These are phyloP conservation scores for Etheostoma perlongum DNA, from an alignment of 2,797 vertebrate species.

Conservation along the genomic window DNA sequence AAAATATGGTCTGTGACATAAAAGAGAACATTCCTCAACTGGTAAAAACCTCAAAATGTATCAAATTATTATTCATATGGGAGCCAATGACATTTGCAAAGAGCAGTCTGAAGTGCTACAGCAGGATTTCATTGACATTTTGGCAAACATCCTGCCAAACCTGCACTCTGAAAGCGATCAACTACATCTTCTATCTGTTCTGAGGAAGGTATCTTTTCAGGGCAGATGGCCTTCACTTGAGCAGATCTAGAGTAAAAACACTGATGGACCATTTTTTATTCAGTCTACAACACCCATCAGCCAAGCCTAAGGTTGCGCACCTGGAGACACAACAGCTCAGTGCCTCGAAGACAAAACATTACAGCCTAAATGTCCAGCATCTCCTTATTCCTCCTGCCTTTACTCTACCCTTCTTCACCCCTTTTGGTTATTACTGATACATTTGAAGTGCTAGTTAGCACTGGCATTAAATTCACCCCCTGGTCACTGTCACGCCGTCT, in stretches of 20 bases:
- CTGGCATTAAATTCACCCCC: background rate
- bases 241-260: background rate
- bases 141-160: background rate
- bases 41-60: background rate
- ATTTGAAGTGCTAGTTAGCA: background rate
- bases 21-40: background rate
- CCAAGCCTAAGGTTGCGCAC: background rate
- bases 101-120: background rate
- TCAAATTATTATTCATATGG: too few species aligned
- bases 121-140: background rate
- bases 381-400: background rate
- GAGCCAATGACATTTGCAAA: background rate
- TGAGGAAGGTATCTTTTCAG: background rate
- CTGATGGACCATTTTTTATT: background rate
- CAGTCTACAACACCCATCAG: background rate
- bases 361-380: background rate
- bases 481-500: background rate
- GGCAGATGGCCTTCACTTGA: background rate
- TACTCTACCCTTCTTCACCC: background rate
- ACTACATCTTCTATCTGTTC: background rate
- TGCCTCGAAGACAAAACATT: background rate
- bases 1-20: background rate
- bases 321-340: background rate
- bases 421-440: background rate
- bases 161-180: constrained; percentile 4